These are phyloP conservation scores for Pogonomyrmex barbatus DNA, from an alignment of 1,140 invertebrate genomes.

Conservation along the genomic window DNA sequence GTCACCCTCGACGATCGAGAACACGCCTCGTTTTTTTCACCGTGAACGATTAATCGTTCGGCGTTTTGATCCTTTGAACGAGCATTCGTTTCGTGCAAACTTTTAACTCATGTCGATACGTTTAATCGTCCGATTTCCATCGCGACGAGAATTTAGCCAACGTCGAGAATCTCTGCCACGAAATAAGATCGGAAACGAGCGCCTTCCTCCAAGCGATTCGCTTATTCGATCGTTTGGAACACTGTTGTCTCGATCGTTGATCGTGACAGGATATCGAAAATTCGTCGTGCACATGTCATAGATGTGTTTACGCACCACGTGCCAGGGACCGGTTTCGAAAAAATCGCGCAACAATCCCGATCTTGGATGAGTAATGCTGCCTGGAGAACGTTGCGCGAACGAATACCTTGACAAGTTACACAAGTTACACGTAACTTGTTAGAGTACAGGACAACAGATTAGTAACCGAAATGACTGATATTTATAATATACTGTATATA, in stretches of 20 bases:
- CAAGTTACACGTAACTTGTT: neutral
- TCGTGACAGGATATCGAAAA: conserved; percentile 59
- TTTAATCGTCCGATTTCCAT: conserved; percentile 28
- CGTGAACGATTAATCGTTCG: conserved; percentile 30
- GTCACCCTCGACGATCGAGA: conserved; percentile 72
- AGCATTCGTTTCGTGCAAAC: neutral
- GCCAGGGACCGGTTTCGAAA: conserved; percentile 65
- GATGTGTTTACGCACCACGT: conserved; percentile 70
- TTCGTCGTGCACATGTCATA: conserved; percentile 77
- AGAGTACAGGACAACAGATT: neutral
- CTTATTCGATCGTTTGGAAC: conserved; percentile 7
- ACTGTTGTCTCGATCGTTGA: conserved; percentile 55
- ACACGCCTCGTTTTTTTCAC: conserved; percentile 44
- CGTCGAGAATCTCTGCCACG: neutral
- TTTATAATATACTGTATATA: neutral
- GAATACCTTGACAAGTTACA: neutral
- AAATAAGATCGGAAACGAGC: neutral
- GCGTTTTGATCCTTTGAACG: neutral
- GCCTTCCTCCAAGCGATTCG: neutral
- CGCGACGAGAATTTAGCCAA: neutral
- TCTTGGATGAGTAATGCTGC: conserved; percentile 20
- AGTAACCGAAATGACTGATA: neutral
- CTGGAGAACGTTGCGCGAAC: neutral
- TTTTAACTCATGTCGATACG: conserved; percentile 22
- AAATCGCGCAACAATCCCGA: conserved; percentile 25